phyloP scores from a whole-genome alignment of 2,888 invertebrate genomes.

The Bembecia ichneumoniformis region DNA sequence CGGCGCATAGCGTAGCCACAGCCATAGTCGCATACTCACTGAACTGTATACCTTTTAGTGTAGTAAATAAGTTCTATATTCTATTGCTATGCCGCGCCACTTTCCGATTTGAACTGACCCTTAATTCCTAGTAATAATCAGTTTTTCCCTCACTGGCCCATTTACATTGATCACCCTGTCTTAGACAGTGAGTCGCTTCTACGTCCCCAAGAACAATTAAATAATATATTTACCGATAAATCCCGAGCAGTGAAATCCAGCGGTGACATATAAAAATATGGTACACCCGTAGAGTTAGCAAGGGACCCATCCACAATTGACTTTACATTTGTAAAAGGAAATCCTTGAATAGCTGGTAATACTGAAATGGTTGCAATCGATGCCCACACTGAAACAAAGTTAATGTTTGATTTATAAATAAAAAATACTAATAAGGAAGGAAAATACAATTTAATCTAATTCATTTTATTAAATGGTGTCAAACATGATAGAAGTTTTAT shows the following conservation, averaged over 20 bases:
- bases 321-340: slow-evolving; percentile 79
- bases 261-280: slow-evolving; percentile 82
- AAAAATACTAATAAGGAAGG: not conserved
- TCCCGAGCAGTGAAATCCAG: slow-evolving; percentile 79
- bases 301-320: slow-evolving; percentile 80
- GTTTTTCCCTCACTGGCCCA: no score
- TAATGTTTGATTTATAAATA: not conserved
- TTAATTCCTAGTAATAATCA: no score
- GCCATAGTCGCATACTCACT: no score
- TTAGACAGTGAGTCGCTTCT: not conserved
- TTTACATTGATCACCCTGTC: not conserved
- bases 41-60: no score
- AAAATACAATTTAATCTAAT: no score
- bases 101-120: no score
- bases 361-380: slow-evolving; percentile 79
- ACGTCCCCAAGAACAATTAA: not conserved
- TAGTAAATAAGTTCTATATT: no score
- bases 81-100: no score
- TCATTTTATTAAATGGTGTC: no score
- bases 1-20: no score
- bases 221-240: slow-evolving; percentile 62
- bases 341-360: slow-evolving; percentile 70
- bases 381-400: slow-evolving; percentile 75
- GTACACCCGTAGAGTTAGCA: slow-evolving; percentile 78
- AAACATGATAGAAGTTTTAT: no score